A percentile compares a stretch with the other conserved stretches of the same genome.
These are phyloP conservation scores for Limnodromus scolopaceus DNA, from an alignment of 2,797 vertebrate genomes.

Conservation along the genomic window DNA sequence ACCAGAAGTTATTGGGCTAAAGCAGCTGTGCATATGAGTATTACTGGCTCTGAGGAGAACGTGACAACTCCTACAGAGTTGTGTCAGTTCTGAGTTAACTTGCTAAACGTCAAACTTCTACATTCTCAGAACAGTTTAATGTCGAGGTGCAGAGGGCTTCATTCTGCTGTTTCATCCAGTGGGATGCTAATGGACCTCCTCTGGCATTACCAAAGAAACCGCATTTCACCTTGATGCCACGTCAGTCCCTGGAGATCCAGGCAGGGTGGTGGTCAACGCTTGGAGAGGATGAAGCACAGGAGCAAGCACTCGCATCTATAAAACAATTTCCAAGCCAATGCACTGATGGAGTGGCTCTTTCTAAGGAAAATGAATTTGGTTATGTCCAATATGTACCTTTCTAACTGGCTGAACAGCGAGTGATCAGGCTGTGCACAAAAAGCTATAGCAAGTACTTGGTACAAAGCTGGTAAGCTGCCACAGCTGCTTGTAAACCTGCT, in stretches of 20 bases:
- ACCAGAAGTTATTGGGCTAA: not conserved
- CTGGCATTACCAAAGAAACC: not conserved
- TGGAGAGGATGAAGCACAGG: not conserved
- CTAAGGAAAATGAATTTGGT: not conserved
- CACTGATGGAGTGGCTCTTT: not conserved
- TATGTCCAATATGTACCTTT: not conserved
- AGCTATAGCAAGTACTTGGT: not conserved
- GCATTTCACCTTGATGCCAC: not conserved
- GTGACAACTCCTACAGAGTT: not conserved
- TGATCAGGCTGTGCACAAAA: not conserved
- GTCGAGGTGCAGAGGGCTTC: not conserved
- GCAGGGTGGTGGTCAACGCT: not conserved
- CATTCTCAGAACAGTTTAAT: not conserved
- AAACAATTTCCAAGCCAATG: not conserved
- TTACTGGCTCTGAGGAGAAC: not conserved
- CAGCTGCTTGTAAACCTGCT: slow-evolving; percentile 7
- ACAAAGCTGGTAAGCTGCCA: not conserved
- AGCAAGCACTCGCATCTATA: not conserved
- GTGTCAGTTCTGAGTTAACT: accelerated
- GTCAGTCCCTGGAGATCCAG: not conserved
- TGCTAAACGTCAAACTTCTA: not conserved
- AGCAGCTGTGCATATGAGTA: not conserved
- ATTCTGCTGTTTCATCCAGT: not conserved
- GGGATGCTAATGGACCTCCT: not conserved
- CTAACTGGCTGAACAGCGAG: not conserved